Base-by-base conservation (phyloP, 1,140 invertebrate genomes). In the Nomia melanderi region DNA sequence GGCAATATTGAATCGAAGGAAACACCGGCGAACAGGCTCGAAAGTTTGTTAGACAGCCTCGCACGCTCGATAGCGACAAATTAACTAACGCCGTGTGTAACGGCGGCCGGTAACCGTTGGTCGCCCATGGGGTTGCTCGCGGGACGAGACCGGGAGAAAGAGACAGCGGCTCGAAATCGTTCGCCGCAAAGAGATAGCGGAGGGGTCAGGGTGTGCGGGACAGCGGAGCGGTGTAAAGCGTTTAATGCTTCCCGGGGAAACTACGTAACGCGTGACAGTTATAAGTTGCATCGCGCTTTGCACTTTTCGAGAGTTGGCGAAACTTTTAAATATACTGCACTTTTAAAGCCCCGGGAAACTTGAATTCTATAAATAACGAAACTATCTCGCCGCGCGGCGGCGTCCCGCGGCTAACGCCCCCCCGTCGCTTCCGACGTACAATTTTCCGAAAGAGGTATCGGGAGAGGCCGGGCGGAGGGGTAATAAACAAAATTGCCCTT, bases 341-440 rank as follows among this genome's bases (percentile, higher is more conserved):
- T 23, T 33, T 36, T 36, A 60, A 47, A 76, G 41, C 39, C 39
- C 27, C 47, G 14, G 54, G 23, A 66, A 69, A 76, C 73, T 76
- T 50, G 65, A 76, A 76, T 76, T 76, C 73, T 69, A 76, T 76
- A 76, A 76, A 76, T 67, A 76, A 76, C 64, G 73, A 44, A 59
- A 76, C 53, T 65, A 69, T 76, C 64, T 59, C 25, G 36, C 9
- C 25, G 14, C 27, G 20, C 2, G 33, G 33, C 33, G 8, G 33
- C 72, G 25, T 65, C 20, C 50, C 27, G 17, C 36, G 72, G 72
- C 66, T 74, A 74, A 66, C 53, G 62, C 41, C 27, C 54, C 25
- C 6, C 20, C 29, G 11, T 17, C 2, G 44, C 44, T 3, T n/a
- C 8, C 29, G 9, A 47, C 17, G 20, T 33, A 11, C 33, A 27